Conservation (phyloP, 2,888 invertebrate genomes). For the Smittia aterrima region DNA sequence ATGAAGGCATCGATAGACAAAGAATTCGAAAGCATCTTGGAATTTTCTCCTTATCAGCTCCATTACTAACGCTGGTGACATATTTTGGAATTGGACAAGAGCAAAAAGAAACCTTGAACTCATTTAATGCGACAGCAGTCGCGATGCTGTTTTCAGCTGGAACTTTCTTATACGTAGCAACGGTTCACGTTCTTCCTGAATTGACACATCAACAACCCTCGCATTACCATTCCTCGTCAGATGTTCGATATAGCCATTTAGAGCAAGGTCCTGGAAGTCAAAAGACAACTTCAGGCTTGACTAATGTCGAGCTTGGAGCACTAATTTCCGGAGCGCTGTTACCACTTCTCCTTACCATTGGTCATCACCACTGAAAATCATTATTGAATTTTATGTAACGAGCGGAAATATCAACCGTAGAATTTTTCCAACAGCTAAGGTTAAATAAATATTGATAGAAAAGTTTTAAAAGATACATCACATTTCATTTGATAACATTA, state of each 20-base stretch:
- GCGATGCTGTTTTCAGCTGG: constrained; percentile 99
- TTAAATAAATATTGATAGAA: too few relatives aligned
- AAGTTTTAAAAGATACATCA: too few relatives aligned
- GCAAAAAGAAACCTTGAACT: constrained; percentile 84
- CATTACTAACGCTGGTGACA: constrained; percentile 82
- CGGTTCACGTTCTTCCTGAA: constrained; percentile 97
- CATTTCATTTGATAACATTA: too few relatives aligned
- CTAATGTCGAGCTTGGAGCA: constrained; percentile 73
- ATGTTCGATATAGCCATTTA: constrained; percentile 44
- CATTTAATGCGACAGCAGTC: constrained; percentile 86
- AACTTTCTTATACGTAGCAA: constrained; percentile 97
- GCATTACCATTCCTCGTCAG: constrained; percentile 44
- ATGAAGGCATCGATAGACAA: constrained; percentile 86
- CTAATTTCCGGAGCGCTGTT: constrained; percentile 83
- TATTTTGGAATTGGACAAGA: constrained; percentile 92
- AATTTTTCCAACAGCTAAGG: not conserved
- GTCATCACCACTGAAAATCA: constrained; percentile 74
- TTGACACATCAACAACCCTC: constrained; percentile 62
- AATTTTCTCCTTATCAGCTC: constrained; percentile 91
- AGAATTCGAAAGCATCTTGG: constrained; percentile 84
- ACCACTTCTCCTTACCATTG: constrained; percentile 85
- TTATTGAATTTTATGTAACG: too few relatives aligned
- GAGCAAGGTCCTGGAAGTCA: constrained; percentile 46
- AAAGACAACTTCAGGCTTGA: constrained; percentile 58
- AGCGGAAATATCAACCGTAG: not conserved